A percentile compares a stretch with the other conserved stretches of the same genome.
Evolutionary conservation across 2,113 vertebrate species (phyloP).

Genomic region (Chelonoidis abingdonii): DNA sequence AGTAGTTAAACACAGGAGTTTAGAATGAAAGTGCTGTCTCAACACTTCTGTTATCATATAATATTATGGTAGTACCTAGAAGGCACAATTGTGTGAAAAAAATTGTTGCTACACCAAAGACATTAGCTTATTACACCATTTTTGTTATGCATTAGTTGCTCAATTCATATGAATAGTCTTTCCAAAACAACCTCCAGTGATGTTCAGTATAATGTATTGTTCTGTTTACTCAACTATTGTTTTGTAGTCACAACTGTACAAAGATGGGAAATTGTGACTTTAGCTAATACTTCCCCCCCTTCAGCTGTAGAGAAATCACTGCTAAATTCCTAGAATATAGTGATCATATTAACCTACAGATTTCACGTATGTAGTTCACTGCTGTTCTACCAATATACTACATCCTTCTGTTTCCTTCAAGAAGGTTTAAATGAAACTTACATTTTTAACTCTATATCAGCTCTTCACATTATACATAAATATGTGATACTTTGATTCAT

Average conservation of each 20-base stretch:
- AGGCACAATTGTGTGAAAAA: neutral
- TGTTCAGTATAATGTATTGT: neutral
- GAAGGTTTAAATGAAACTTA: neutral
- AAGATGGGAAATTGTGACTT: neutral
- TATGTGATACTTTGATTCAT: neutral
- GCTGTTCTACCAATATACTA: neutral
- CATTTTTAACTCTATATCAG: neutral
- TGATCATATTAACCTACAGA: neutral
- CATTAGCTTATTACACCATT: neutral
- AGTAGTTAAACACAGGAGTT: neutral
- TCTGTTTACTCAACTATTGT: neutral
- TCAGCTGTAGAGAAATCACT: neutral
- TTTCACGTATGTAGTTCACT: neutral
- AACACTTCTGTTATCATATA: neutral
- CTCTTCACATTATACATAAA: neutral
- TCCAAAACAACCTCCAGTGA: neutral
- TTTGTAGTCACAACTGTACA: neutral
- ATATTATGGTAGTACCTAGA: neutral
- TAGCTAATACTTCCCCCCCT: no score
- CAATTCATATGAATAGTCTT: neutral
- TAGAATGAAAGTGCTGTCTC: neutral
- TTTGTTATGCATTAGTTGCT: neutral
- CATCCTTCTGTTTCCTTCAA: neutral
- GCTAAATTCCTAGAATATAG: neutral
- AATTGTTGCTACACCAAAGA: neutral